A percentile compares a stretch with the other conserved stretches of the same genome.
These are phyloP conservation scores for Alsophila aescularia DNA, from an alignment of 2,888 invertebrate species.

Conservation along the genomic window DNA sequence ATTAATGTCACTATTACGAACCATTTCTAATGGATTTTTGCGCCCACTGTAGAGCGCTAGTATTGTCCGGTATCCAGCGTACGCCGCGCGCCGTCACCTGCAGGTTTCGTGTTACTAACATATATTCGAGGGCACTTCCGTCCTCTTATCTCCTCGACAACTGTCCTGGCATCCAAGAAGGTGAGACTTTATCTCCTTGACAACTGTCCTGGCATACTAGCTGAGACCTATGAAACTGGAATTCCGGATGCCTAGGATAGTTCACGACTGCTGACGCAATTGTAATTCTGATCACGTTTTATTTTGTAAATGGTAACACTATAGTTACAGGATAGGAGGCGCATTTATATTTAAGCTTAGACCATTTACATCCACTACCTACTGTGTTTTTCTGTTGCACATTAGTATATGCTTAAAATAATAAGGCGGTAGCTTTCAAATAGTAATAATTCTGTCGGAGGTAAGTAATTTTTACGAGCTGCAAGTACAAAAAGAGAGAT, in stretches of 20 bases:
- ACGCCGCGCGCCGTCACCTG: constrained; percentile 43
- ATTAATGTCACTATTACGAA: too few relatives aligned
- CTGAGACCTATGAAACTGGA: not conserved
- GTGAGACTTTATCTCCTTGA: constrained; percentile 20
- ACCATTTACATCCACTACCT: too few relatives aligned
- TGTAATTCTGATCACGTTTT: not conserved
- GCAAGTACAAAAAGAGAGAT: too few relatives aligned
- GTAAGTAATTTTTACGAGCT: too few relatives aligned
- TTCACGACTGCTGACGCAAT: not conserved
- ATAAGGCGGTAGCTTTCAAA: too few relatives aligned
- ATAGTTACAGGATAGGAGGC: too few relatives aligned
- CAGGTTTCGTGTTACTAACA: constrained; percentile 42
- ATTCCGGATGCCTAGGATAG: not conserved
- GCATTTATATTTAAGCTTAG: too few relatives aligned
- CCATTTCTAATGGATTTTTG: constrained; percentile 13
- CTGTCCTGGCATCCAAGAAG: constrained; percentile 14
- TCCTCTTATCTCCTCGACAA: constrained; percentile 25
- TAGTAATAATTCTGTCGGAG: too few relatives aligned
- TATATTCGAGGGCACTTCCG: constrained; percentile 46
- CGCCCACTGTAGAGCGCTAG: constrained; percentile 39
- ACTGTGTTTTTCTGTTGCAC: too few relatives aligned
- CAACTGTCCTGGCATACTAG: constrained; percentile 18
- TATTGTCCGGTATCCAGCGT: constrained; percentile 29
- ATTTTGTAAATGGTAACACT: too few relatives aligned
- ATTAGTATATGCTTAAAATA: too few relatives aligned